These are phyloP conservation scores for Rotaria socialis DNA, from an alignment of 2,888 invertebrate species.

Conservation along the genomic window DNA sequence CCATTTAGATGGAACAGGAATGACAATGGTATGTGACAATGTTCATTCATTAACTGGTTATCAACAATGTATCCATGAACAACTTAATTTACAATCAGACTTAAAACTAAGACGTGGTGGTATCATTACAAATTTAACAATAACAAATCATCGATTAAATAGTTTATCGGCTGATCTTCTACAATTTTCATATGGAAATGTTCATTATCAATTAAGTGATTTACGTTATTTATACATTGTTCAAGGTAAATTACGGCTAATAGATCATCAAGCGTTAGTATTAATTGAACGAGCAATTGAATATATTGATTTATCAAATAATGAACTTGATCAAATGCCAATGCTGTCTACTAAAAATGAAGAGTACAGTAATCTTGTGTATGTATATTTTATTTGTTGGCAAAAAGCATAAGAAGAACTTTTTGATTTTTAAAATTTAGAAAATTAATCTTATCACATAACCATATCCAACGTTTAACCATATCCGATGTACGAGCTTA, in stretches of 20 bases:
- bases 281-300: constrained; percentile 13
- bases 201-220: neutral
- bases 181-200: constrained; percentile 17
- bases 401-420: too few species aligned
- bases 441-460: constrained; percentile 35
- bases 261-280: neutral
- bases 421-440: neutral
- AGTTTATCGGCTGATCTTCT: neutral
- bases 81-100: neutral
- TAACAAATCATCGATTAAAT: neutral
- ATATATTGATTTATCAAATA: constrained; percentile 8
- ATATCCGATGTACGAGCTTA: neutral
- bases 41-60: neutral
- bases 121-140: constrained; percentile 7
- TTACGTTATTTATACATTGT: constrained; percentile 33
- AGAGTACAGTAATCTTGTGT: neutral
- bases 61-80: constrained; percentile 17
- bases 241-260: neutral
- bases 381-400: neutral
- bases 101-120: neutral
- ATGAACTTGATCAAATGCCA: neutral
- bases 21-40: constrained; percentile 11
- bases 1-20: neutral
- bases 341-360: neutral
- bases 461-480: constrained; percentile 1